phyloP scores from a whole-genome alignment of 2,797 vertebrate genomes.

The Cynodonichthys magdalenae region DNA sequence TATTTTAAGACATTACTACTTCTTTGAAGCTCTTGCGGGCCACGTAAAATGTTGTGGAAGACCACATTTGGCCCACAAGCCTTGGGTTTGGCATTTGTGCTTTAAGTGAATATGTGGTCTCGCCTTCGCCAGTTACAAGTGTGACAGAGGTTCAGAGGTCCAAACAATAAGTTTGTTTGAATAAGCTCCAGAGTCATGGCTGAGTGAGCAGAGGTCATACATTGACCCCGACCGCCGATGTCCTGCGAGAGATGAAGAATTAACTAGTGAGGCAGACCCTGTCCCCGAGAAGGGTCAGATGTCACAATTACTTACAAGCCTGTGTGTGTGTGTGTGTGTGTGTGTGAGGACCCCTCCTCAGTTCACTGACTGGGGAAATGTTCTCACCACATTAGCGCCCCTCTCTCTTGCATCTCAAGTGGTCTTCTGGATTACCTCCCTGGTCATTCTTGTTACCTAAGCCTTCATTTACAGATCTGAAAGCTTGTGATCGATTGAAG shows the following conservation, averaged over 20 bases:
- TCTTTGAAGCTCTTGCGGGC: too few relatives aligned
- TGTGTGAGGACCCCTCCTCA: conserved; percentile 15
- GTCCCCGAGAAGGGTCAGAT: conserved; percentile 46
- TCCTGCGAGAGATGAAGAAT: conserved; percentile 25
- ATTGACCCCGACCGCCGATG: conserved; percentile 45
- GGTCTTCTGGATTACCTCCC: conserved; percentile 70
- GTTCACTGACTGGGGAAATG: conserved; percentile 51
- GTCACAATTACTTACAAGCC: conserved; percentile 28
- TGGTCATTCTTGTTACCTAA: conserved; percentile 59
- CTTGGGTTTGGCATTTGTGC: not conserved
- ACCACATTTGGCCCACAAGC: too few relatives aligned
- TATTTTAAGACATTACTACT: too few relatives aligned
- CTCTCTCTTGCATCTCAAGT: conserved; percentile 53
- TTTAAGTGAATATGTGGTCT: not conserved
- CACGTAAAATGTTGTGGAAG: too few relatives aligned
- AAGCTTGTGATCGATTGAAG: conserved; percentile 66
- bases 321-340: conserved; percentile 10
- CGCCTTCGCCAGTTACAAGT: conserved; percentile 24
- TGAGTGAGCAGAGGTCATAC: conserved; percentile 52
- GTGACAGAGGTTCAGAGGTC: conserved; percentile 39
- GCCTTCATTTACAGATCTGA: conserved; percentile 68
- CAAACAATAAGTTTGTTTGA: conserved; percentile 56
- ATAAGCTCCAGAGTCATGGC: conserved; percentile 40
- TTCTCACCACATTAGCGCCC: conserved; percentile 62
- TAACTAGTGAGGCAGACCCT: conserved; percentile 32